Conservation (phyloP, 1,140 invertebrate species). For the Panagrolaimus sp. region DNA sequence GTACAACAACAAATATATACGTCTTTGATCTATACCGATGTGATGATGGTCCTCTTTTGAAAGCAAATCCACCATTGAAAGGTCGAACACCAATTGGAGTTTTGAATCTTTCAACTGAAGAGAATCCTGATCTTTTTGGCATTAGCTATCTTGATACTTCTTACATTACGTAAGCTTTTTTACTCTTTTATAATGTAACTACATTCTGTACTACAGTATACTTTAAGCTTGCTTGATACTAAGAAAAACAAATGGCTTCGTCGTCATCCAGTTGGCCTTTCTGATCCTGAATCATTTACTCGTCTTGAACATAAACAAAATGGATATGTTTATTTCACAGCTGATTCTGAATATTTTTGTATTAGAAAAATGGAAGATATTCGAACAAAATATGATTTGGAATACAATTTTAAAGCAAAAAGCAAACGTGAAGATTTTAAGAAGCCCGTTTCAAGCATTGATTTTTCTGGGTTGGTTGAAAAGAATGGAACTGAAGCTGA, state of each 20-base stretch:
- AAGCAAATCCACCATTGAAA: slow-evolving; percentile 6
- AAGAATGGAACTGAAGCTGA: slow-evolving; percentile 1
- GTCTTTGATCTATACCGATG: slow-evolving; percentile 3
- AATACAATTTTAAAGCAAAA: not conserved
- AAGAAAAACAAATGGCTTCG: slow-evolving; percentile 7
- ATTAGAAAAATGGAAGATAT: not conserved
- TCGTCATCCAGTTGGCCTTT: not conserved
- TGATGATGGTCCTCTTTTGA: not conserved
- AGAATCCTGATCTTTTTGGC: not conserved
- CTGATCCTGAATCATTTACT: not conserved
- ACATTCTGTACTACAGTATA: too few species aligned
- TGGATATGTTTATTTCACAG: slow-evolving; percentile 8
- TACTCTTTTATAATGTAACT: not conserved
- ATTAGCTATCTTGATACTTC: not conserved
- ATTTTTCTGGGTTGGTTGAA: not conserved
- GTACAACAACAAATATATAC: not conserved
- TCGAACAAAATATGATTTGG: not conserved
- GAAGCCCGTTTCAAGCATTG: not conserved
- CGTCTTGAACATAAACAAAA: not conserved
- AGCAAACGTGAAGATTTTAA: slow-evolving; percentile 1
- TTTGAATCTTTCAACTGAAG: slow-evolving; percentile 4
- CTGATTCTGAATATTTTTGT: not conserved
- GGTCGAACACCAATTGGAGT: not conserved
- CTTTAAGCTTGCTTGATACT: not conserved
- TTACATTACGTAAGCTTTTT: slow-evolving; percentile 15